A percentile compares a stretch with the other conserved stretches of the same genome.
These are phyloP conservation scores for Clepsis dumicolana DNA, from an alignment of 2,888 invertebrate species.

Conservation along the genomic window DNA sequence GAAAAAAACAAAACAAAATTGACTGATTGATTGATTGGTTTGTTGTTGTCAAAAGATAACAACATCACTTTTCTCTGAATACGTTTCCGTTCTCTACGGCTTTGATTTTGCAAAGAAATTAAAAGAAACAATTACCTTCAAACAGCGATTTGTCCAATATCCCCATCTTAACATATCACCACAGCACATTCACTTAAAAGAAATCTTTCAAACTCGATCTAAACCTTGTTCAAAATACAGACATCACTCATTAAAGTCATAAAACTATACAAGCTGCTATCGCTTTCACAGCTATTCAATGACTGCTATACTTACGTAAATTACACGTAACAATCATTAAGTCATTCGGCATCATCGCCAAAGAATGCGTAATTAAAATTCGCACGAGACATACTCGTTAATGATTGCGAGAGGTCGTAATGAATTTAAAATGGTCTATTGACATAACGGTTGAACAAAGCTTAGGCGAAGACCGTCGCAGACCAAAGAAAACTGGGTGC, in stretches of 20 bases:
- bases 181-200: not conserved
- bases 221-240: not conserved
- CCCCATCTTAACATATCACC: not conserved
- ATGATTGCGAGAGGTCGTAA: too few species aligned
- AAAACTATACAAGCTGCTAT: not conserved
- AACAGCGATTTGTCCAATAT: not conserved
- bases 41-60: too few species aligned
- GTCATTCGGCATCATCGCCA: not conserved
- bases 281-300: not conserved
- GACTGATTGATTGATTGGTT: too few species aligned
- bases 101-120: too few species aligned
- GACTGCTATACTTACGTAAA: not conserved
- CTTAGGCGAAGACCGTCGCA: too few species aligned
- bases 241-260: too few species aligned
- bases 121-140: not conserved
- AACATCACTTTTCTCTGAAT: too few species aligned
- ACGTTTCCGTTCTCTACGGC: too few species aligned
- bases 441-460: too few species aligned
- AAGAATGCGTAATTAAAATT: conserved; percentile 7
- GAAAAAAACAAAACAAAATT: too few species aligned
- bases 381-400: not conserved
- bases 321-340: not conserved
- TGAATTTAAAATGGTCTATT: too few species aligned
- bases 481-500: too few species aligned
- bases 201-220: not conserved